Conservation (phyloP, 2,888 invertebrate species). For the Tachina lurida region DNA sequence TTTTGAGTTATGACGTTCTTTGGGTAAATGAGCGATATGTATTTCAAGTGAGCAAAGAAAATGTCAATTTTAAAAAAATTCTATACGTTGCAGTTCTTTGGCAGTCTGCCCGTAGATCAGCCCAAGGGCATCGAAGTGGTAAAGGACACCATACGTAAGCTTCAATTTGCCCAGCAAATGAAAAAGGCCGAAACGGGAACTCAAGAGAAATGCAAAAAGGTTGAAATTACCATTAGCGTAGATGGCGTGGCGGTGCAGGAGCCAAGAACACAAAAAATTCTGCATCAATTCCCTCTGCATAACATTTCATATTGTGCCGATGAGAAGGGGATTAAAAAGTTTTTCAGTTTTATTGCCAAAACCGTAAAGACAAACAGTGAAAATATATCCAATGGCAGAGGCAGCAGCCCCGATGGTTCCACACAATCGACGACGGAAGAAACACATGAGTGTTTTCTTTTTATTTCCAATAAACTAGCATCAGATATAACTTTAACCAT, state of each 20-base stretch:
- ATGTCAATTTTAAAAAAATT: not conserved
- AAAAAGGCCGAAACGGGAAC: conserved; percentile 93
- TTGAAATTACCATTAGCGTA: conserved; percentile 97
- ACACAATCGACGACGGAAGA: conserved; percentile 85
- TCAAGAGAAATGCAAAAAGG: conserved; percentile 92
- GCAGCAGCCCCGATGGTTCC: conserved; percentile 69
- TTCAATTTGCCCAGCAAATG: conserved; percentile 96
- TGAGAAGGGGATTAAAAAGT: conserved; percentile 98
- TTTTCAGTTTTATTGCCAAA: conserved; percentile 87
- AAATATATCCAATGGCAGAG: conserved; percentile 61
- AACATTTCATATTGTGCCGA: conserved; percentile 99
- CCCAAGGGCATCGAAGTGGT: conserved; percentile 99
- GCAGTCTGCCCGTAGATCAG: conserved; percentile 96
- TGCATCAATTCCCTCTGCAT: conserved; percentile 97
- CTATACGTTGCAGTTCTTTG: conserved; percentile 89
- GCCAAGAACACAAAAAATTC: conserved; percentile 89
- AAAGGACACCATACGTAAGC: conserved; percentile 97
- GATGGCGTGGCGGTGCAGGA: conserved; percentile 97
- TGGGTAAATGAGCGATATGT: too few relatives aligned
- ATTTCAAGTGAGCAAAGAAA: too few relatives aligned
- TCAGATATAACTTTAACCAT: conserved; percentile 99
- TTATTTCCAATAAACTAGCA: conserved; percentile 97
- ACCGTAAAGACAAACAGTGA: conserved; percentile 75
- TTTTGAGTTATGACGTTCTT: too few relatives aligned
- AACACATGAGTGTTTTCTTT: conserved; percentile 97